A percentile compares a stretch with the other conserved stretches of the same genome.
These are phyloP conservation scores for Oncopeltus fasciatus DNA, from an alignment of 1,140 invertebrate genomes.

Conservation along the genomic window DNA sequence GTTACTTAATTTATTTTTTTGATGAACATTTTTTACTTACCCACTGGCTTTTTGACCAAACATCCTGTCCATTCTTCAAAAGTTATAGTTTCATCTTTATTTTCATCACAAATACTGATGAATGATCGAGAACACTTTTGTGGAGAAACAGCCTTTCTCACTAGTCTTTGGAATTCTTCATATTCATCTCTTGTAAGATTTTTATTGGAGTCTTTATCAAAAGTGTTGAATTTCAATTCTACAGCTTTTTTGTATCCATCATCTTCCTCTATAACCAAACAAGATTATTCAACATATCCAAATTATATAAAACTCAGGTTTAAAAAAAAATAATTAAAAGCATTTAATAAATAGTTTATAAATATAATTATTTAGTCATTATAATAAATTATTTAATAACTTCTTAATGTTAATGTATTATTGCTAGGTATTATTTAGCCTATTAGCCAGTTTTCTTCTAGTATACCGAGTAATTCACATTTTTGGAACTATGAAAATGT, in stretches of 20 bases:
- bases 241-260: background rate
- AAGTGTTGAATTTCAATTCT: slow-evolving; percentile 67
- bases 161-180: slow-evolving; percentile 56
- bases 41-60: slow-evolving; percentile 12
- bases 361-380: too few relatives aligned
- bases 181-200: slow-evolving; percentile 65
- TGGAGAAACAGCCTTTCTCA: slow-evolving; percentile 74
- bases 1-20: too few relatives aligned
- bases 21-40: background rate
- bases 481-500: too few relatives aligned
- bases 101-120: slow-evolving; percentile 66
- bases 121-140: slow-evolving; percentile 79
- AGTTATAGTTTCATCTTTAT: slow-evolving; percentile 59
- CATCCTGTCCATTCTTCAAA: slow-evolving; percentile 69
- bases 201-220: slow-evolving; percentile 64
- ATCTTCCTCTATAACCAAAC: background rate
- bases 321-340: too few relatives aligned
- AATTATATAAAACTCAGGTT: too few relatives aligned
- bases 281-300: too few relatives aligned
- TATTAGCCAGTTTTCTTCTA: too few relatives aligned
- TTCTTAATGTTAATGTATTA: too few relatives aligned
- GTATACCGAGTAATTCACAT: too few relatives aligned
- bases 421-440: too few relatives aligned
- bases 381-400: too few relatives aligned
- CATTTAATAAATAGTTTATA: too few relatives aligned